Conservation (phyloP, 2,888 invertebrate species). For the Microplitis deprimator region DNA sequence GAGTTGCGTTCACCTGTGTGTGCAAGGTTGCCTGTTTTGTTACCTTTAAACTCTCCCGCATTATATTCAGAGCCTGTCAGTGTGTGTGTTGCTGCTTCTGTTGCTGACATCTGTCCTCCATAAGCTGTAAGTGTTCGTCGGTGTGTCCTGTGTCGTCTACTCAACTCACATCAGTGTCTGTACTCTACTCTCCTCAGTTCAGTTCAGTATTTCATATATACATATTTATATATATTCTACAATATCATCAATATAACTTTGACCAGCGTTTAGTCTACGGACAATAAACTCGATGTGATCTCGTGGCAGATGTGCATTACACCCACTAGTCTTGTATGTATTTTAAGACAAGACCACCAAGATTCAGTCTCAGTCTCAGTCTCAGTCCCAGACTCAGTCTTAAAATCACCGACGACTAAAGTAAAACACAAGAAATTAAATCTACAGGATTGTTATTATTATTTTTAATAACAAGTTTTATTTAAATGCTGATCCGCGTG, state of each 20-base stretch:
- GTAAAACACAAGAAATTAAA: not conserved
- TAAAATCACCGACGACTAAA: not conserved
- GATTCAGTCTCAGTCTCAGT: too few relatives aligned
- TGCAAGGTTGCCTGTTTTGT: conserved; percentile 33
- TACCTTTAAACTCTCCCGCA: conserved; percentile 33
- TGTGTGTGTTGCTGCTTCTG: not conserved
- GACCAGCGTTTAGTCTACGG: not conserved
- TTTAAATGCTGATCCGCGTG: conserved; percentile 45
- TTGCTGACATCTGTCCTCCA: too few relatives aligned
- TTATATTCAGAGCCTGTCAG: conserved; percentile 5
- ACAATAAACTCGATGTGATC: not conserved
- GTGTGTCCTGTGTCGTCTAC: too few relatives aligned
- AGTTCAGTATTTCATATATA: conserved; percentile 6
- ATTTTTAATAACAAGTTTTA: conserved; percentile 15
- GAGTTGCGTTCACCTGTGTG: conserved; percentile 59
- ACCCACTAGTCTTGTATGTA: conserved; percentile 29
- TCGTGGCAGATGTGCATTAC: conserved; percentile 26
- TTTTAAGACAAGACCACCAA: conserved; percentile 19
- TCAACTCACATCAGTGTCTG: not conserved
- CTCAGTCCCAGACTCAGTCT: too few relatives aligned
- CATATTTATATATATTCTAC: not conserved
- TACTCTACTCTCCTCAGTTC: conserved; percentile 10
- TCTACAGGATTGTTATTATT: not conserved
- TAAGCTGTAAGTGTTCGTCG: too few relatives aligned
- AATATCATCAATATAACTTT: conserved; percentile 8